These are phyloP conservation scores for Sitophilus oryzae DNA, from an alignment of 1,140 invertebrate species.

Conservation along the genomic window DNA sequence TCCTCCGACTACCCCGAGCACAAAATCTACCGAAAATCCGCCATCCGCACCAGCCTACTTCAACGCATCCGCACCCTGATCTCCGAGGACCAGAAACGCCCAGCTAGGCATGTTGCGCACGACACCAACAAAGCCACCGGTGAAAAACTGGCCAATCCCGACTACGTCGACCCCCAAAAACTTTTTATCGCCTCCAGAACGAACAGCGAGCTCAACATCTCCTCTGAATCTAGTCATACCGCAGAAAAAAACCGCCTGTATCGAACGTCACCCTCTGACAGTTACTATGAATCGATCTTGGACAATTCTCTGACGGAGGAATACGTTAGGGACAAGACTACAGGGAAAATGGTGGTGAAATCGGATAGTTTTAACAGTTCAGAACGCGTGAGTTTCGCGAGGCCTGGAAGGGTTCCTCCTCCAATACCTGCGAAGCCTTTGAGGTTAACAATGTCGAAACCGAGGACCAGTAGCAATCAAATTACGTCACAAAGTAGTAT, in stretches of 20 bases:
- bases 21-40: conserved; percentile 42
- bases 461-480: conserved; percentile 8
- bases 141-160: conserved; percentile 78
- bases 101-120: conserved; percentile 55
- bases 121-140: conserved; percentile 77
- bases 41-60: conserved; percentile 50
- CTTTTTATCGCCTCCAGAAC: conserved; percentile 23
- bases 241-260: conserved; percentile 27
- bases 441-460: conserved; percentile 21
- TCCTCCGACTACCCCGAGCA: conserved; percentile 41
- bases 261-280: conserved; percentile 34
- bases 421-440: conserved; percentile 41
- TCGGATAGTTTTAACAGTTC: conserved; percentile 37
- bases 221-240: conserved; percentile 28
- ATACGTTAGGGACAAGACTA: conserved; percentile 28
- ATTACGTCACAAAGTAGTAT: background rate
- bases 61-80: conserved; percentile 52
- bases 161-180: conserved; percentile 70
- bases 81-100: conserved; percentile 50
- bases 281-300: conserved; percentile 41
- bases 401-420: conserved; percentile 39
- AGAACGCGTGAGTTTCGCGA: conserved; percentile 12
- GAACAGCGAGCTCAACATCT: conserved; percentile 13
- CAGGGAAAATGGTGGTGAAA: conserved; percentile 32
- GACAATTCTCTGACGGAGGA: conserved; percentile 39